Evolutionary conservation across 2,888 invertebrate genomes (phyloP), one percentile per base, ranked within the genome.

Genomic region (Xanthorhoe designata): DNA sequence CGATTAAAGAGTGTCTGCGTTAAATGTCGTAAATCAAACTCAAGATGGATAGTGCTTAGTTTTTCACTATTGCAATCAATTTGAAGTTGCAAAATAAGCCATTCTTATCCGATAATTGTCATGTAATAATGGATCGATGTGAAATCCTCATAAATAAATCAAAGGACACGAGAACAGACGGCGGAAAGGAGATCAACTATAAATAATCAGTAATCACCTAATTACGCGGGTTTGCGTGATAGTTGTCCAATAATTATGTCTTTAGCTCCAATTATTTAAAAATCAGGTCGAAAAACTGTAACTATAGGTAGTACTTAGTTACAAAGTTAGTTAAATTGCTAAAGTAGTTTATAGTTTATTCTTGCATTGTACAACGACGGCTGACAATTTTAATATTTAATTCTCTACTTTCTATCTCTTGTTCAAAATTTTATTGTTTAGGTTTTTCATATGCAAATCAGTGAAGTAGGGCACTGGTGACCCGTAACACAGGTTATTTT

Each of bases 81-180:
- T 17, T 56, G 7, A 19, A 24, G 7, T 65, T 65, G 52, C 55
- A 45, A 60, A 65, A 50, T 38, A 42, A 56, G 47, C 51, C 17
- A 61, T 61, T 65, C 51, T 60, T 56, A 60, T 47, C 59, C 50
- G 49, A 53, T 64, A 60, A 64, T 65, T 55, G 15, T n/a, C 6
- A 29, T 29, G 55, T 29, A 57, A 62, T 59, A 55, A 49, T 66
- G 51, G 59, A 62, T 66, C 64, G 32, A 66, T 64, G 71, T 71
- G 65, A 75, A 77, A 77, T 75, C 53, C 73, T 69, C 42, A 76
- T 77, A 71, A 72, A 73, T 62, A 72, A 72, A 67, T 59, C 61
- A 61, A 69, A 73, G 75, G 78, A 71, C 65, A 61, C 50, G 35
- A 53, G 18, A 9, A 42, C 8, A 50, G 55, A 54, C 32, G 9